Conservation (phyloP, 2,113 vertebrate species). For the Prochilodus magdalenae region DNA sequence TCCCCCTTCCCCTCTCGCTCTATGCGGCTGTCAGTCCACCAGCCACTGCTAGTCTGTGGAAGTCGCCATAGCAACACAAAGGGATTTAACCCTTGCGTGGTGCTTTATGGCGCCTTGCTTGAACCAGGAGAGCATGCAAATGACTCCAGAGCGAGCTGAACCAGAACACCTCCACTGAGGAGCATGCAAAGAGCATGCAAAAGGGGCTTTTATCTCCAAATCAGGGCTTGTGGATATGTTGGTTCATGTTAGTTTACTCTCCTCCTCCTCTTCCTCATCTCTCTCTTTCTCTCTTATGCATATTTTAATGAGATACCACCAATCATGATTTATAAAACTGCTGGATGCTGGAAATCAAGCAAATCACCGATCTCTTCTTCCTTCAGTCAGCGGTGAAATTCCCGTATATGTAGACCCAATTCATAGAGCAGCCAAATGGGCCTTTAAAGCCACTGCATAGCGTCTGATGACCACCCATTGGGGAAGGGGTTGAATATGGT, state of each 20-base stretch:
- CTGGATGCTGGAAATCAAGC: background rate
- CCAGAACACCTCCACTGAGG: background rate
- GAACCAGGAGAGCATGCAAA: conserved; percentile 39
- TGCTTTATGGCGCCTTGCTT: conserved; percentile 54
- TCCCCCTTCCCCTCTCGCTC: conserved; percentile 47
- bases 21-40: conserved; percentile 71
- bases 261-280: background rate
- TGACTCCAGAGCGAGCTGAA: background rate
- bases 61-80: conserved; percentile 74
- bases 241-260: too few relatives aligned
- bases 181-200: conserved; percentile 10
- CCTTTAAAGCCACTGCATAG: too few relatives aligned
- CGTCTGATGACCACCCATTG: too few relatives aligned
- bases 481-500: too few relatives aligned
- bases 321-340: background rate
- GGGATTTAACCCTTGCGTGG: conserved; percentile 63
- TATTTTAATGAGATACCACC: background rate
- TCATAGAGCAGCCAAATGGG: too few relatives aligned
- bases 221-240: background rate
- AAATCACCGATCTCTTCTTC: background rate
- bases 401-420: background rate
- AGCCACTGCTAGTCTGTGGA: conserved; percentile 60
- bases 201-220: background rate
- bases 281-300: background rate
- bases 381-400: background rate